Conservation (phyloP, 2,797 vertebrate species). For the Mormyrus hasselquistii region DNA sequence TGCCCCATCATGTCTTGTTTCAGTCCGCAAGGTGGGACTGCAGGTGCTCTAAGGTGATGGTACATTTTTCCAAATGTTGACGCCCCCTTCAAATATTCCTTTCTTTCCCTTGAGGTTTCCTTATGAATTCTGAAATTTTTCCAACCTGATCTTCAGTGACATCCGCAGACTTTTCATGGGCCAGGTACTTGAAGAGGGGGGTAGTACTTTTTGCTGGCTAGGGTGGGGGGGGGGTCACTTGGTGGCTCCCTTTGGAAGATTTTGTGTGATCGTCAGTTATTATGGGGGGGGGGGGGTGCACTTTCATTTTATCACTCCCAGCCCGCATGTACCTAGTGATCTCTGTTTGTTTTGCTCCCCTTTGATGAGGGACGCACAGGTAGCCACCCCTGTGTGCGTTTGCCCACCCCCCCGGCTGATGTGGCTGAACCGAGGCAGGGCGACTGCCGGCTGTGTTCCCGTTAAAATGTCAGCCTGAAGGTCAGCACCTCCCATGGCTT, state of each 20-base stretch:
- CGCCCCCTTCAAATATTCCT: neutral
- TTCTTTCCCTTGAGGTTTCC: neutral
- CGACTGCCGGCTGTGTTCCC: neutral
- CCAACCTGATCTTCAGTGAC: neutral
- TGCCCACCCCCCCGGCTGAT: neutral
- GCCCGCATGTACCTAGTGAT: neutral
- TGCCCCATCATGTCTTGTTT: neutral
- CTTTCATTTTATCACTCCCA: neutral
- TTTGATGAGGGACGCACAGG: neutral
- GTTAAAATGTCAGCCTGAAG: conserved; percentile 15
- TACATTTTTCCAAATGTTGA: neutral
- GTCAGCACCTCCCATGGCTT: neutral
- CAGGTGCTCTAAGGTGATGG: neutral
- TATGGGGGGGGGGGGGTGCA: neutral
- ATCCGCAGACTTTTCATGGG: neutral
- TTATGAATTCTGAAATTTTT: neutral
- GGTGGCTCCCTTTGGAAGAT: neutral
- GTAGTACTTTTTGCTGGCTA: neutral
- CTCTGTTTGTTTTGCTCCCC: neutral
- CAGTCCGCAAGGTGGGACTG: neutral
- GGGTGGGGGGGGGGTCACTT: neutral
- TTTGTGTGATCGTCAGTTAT: neutral
- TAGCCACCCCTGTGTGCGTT: neutral
- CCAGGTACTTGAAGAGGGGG: neutral
- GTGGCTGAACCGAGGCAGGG: neutral